phyloP scores from a whole-genome alignment of 2,888 invertebrate species.

The Spilosoma lubricipeda region DNA sequence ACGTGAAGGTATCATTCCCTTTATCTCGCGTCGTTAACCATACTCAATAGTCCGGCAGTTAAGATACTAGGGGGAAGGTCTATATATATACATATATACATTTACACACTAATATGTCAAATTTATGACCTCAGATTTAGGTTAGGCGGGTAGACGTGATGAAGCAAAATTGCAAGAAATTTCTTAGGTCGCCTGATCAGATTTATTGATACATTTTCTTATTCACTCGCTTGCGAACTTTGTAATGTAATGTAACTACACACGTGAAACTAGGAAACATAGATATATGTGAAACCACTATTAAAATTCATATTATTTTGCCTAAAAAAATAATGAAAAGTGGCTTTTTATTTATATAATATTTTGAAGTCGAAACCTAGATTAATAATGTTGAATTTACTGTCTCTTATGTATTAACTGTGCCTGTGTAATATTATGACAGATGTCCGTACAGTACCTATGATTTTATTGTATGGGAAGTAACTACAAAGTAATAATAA shows the following conservation, averaged over 20 bases:
- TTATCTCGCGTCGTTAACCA: constrained; percentile 27
- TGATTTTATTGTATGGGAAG: too few species aligned
- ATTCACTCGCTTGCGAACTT: too few species aligned
- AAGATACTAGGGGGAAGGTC: constrained; percentile 14
- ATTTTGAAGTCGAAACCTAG: too few species aligned
- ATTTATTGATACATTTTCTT: constrained; percentile 7
- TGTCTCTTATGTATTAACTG: too few species aligned
- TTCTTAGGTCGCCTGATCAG: constrained; percentile 11
- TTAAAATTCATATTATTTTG: too few species aligned
- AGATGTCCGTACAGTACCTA: too few species aligned
- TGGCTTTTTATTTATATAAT: too few species aligned
- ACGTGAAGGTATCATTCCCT: constrained; percentile 21
- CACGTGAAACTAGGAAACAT: background rate
- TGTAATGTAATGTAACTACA: too few species aligned
- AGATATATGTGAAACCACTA: background rate
- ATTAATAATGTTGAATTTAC: too few species aligned
- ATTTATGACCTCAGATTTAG: constrained; percentile 18
- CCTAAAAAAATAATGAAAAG: too few species aligned
- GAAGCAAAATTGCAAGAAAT: constrained; percentile 10
- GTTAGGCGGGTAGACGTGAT: constrained; percentile 6
- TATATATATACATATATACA: constrained; percentile 8
- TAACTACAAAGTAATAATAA: too few species aligned
- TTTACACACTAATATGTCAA: constrained; percentile 8
- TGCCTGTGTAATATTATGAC: too few species aligned
- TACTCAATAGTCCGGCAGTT: constrained; percentile 29